Base-by-base conservation (phyloP, 2,797 vertebrate genomes). In the Kryptopterus vitreolus region DNA sequence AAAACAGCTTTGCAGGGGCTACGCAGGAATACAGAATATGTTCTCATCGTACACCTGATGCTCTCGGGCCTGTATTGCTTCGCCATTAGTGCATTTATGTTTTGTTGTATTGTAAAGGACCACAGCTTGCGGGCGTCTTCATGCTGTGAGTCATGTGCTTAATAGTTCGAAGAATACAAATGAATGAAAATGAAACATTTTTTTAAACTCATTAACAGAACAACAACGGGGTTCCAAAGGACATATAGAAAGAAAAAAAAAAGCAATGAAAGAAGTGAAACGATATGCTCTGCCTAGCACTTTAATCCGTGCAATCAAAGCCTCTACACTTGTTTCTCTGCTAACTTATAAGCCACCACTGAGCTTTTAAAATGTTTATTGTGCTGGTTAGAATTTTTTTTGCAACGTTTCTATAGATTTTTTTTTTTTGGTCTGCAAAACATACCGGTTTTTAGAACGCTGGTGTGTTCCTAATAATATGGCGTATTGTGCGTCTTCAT, bases 281-380 rank as follows among this genome's bases (percentile, higher is more conserved):
- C 48, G 24, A 78, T 78, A 68, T 75, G 61, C 38, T 78, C 31
- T 48, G 69, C 7, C 50, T 66, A 74, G 26, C 33, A 78, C 68
- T 73, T 73, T 70, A 82, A 66, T 65, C 35, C 58, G 26, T 20
- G 59, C 61, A 78, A 53, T 68, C 76, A 68, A 78, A 69, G 76
- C 50, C 69, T 59, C 1, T 35, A 74, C 70, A 78, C 35, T 66
- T 58, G 62, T 66, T n/a, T 78, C 38, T 59, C 26, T 38, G 53
- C 61, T 74, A 74, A 78, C 78, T 78, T 78, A 74, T 59, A 12
- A 75, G 38, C 62, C 77, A 74, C 70, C 53, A 50, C 61, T 43
- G 70, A 74, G 62, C 76, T 61, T 38, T 82, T 57, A 59, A 65
- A 68, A 22, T 61, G 61, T 58, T 78, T 46, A 78, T 52, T 48